Percentiles rank a stretch among this genome's conserved stretches.
Evolutionary conservation across 1,140 invertebrate genomes (phyloP).

Genomic region (Formica exsecta): DNA sequence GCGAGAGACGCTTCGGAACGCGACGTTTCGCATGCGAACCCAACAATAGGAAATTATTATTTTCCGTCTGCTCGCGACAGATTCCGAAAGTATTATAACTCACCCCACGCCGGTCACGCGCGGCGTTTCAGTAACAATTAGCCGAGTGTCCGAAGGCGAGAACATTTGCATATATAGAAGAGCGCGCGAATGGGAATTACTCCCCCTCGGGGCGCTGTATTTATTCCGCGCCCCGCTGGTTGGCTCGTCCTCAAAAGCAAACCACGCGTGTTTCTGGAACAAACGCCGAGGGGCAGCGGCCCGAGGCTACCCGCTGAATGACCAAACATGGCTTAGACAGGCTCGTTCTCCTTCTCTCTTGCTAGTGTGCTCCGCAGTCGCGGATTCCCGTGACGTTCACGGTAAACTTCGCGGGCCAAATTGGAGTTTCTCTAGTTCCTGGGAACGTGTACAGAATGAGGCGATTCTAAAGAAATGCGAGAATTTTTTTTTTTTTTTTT

Average conservation of each 20-base stretch:
- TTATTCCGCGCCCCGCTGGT: conserved; percentile 12
- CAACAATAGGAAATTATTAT: conserved; percentile 30
- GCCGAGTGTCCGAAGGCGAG: conserved; percentile 42
- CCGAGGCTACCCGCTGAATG: conserved; percentile 31
- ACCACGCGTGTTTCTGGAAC: conserved; percentile 60
- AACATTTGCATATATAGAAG: conserved; percentile 52
- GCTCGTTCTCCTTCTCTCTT: not conserved
- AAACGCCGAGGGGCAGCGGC: conserved; percentile 51
- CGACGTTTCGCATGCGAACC: not conserved
- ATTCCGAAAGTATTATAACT: conserved; percentile 20
- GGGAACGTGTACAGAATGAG: no score
- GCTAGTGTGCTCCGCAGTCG: not conserved
- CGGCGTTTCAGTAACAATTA: conserved; percentile 50
- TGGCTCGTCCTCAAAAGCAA: conserved; percentile 47
- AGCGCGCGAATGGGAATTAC: conserved; percentile 5
- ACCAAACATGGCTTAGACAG: conserved; percentile 67
- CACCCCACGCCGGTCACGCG: conserved; percentile 29
- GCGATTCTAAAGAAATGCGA: not conserved
- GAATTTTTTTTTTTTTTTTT: no score
- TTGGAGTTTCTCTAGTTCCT: not conserved
- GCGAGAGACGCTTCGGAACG: not conserved
- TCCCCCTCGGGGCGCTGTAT: conserved; percentile 49
- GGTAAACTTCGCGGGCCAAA: conserved; percentile 21
- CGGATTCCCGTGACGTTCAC: conserved; percentile 9
- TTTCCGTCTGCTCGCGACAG: conserved; percentile 33